Percentiles rank a stretch among this genome's conserved stretches.
Conservation (phyloP, 2,888 invertebrate species). For the Syrista parreyssii region DNA sequence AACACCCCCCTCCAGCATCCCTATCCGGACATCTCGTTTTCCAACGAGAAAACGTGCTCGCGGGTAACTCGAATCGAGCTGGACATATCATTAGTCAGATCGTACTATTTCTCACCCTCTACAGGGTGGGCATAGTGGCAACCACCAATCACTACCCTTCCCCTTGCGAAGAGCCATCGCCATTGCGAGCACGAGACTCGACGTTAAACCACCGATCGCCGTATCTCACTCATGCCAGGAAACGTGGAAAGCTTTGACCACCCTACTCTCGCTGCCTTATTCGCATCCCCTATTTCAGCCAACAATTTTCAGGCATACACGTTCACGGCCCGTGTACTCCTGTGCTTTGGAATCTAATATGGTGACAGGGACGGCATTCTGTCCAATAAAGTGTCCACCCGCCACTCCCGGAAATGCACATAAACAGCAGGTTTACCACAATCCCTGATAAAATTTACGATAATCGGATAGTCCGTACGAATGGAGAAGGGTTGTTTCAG, state of each 20-base stretch:
- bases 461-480: background rate
- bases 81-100: background rate
- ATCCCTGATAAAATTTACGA: background rate
- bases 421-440: conserved; percentile 36
- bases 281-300: background rate
- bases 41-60: too few species aligned
- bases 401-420: conserved; percentile 20
- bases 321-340: background rate
- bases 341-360: conserved; percentile 46
- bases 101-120: background rate
- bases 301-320: background rate
- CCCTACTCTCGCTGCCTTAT: background rate
- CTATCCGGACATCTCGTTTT: too few species aligned
- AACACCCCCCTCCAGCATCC: too few species aligned
- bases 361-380: conserved; percentile 41
- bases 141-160: background rate
- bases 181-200: background rate
- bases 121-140: background rate
- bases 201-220: background rate
- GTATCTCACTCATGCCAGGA: background rate
- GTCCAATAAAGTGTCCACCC: conserved; percentile 49
- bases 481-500: background rate
- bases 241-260: background rate
- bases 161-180: background rate
- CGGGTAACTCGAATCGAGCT: background rate